Conservation (phyloP, 2,888 invertebrate genomes). For the Conchocele bisecta region DNA sequence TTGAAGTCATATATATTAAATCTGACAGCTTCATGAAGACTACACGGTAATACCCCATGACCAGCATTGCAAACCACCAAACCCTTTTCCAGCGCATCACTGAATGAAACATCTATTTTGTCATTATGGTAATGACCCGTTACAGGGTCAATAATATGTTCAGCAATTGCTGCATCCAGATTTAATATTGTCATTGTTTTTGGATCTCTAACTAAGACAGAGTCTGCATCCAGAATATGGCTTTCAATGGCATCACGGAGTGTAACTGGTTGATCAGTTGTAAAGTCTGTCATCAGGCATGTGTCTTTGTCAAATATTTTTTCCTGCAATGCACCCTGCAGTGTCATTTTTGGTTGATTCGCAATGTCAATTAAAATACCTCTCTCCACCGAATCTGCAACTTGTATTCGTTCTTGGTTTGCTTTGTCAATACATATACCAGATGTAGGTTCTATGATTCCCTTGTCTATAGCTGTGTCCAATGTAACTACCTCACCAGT, state of each 20-base stretch:
- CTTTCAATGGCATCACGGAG: slow-evolving; percentile 87
- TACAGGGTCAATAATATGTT: slow-evolving; percentile 67
- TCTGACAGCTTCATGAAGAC: slow-evolving; percentile 52
- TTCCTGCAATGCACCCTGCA: slow-evolving; percentile 87
- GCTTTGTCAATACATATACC: slow-evolving; percentile 66
- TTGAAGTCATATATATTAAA: slow-evolving; percentile 85
- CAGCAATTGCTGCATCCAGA: slow-evolving; percentile 72
- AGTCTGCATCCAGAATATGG: slow-evolving; percentile 92
- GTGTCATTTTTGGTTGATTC: slow-evolving; percentile 81
- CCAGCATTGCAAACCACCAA: slow-evolving; percentile 69
- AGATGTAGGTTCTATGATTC: slow-evolving; percentile 65
- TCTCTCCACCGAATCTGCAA: slow-evolving; percentile 73
- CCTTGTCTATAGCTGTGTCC: slow-evolving; percentile 68
- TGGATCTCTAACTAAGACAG: slow-evolving; percentile 92
- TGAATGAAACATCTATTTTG: slow-evolving; percentile 83
- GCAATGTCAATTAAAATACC: slow-evolving; percentile 75
- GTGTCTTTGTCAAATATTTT: slow-evolving; percentile 86
- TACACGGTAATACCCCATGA: slow-evolving; percentile 52
- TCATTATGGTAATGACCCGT: slow-evolving; percentile 66
- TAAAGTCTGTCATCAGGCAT: slow-evolving; percentile 73
- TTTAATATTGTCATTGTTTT: slow-evolving; percentile 86
- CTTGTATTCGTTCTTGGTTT: slow-evolving; percentile 63
- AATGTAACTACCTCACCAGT: slow-evolving; percentile 67
- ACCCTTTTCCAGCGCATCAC: slow-evolving; percentile 92
- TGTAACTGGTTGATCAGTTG: slow-evolving; percentile 57